These are phyloP conservation scores for Griposia aprilina DNA, from an alignment of 2,888 invertebrate species.

Conservation along the genomic window DNA sequence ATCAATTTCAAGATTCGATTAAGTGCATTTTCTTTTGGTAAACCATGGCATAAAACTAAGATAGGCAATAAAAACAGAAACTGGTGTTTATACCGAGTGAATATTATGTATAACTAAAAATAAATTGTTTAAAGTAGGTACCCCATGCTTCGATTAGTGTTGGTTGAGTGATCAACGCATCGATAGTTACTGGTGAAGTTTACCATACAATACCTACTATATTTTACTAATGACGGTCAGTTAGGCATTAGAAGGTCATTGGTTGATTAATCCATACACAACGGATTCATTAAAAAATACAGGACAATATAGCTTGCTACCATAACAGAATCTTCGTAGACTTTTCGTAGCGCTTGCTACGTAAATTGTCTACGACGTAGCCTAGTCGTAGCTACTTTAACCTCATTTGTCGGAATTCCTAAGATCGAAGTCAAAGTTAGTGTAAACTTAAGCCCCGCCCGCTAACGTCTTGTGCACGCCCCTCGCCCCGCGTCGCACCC, in stretches of 20 bases:
- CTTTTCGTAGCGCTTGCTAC: slow-evolving; percentile 38
- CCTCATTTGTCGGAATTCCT: slow-evolving; percentile 45
- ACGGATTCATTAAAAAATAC: background rate
- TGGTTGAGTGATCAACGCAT: background rate
- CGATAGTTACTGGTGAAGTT: background rate
- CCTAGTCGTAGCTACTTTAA: slow-evolving; percentile 29
- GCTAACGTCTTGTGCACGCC: slow-evolving; percentile 78
- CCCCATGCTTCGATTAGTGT: background rate
- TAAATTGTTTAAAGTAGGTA: background rate
- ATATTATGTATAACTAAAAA: background rate
- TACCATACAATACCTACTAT: background rate
- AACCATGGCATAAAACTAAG: background rate
- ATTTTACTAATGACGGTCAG: background rate
- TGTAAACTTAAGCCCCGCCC: slow-evolving; percentile 81
- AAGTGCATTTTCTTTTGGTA: background rate
- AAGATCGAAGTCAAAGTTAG: slow-evolving; percentile 64
- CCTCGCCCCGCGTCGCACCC: slow-evolving; percentile 62
- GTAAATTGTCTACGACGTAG: slow-evolving; percentile 45
- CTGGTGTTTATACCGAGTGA: background rate
- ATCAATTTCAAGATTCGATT: background rate
- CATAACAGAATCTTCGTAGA: slow-evolving; percentile 36
- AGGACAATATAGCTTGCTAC: slow-evolving; percentile 16
- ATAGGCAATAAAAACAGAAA: background rate
- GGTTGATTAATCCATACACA: background rate
- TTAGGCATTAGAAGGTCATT: background rate